Conservation (phyloP, 2,888 invertebrate species). For the Tenthredo scrophulariae region DNA sequence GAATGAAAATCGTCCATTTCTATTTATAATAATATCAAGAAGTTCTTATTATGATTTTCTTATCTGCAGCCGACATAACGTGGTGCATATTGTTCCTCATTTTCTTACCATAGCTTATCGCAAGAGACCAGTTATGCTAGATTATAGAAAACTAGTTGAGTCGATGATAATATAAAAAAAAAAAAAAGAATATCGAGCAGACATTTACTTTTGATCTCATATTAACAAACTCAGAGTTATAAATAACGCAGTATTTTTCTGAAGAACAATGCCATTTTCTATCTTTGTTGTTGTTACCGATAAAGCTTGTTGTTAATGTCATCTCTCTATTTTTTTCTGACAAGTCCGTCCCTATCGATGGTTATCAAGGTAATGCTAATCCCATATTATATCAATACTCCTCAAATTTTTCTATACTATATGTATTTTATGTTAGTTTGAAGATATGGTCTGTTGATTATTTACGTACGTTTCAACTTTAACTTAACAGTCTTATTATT, state of each 20-base stretch:
- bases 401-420: conserved; percentile 71
- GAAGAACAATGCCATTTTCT: conserved; percentile 69
- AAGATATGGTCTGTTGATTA: conserved; percentile 67
- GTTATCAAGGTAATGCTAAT: conserved; percentile 79
- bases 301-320: conserved; percentile 78
- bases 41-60: not conserved
- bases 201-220: conserved; percentile 64
- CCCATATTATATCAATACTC: conserved; percentile 78
- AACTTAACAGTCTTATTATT: not conserved
- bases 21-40: not conserved
- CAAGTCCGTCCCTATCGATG: conserved; percentile 80
- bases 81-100: not conserved
- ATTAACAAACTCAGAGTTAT: conserved; percentile 17
- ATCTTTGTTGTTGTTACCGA: conserved; percentile 76
- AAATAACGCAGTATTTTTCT: conserved; percentile 16
- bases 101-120: not conserved
- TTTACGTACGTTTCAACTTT: not conserved
- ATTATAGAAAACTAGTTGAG: conserved; percentile 27
- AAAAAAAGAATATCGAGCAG: conserved; percentile 60
- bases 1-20: not conserved
- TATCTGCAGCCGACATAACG: not conserved
- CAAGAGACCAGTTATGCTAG: not conserved
- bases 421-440: conserved; percentile 71
- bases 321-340: conserved; percentile 79
- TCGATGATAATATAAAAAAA: not conserved